Evolutionary conservation across 2,113 vertebrate species (phyloP).

Genomic region (Podarcis muralis): DNA sequence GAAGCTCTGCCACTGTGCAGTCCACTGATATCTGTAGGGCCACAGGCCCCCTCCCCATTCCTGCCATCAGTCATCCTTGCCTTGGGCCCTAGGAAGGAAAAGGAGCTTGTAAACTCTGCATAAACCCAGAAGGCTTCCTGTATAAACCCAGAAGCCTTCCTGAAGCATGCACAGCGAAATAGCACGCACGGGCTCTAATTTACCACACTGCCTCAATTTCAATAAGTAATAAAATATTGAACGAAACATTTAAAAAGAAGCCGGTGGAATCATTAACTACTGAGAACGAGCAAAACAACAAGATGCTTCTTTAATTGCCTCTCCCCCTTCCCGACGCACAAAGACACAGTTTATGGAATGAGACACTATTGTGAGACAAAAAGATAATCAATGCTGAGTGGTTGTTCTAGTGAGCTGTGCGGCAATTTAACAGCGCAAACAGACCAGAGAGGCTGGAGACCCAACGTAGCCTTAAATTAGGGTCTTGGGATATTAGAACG

Average conservation of each 20-base stretch:
- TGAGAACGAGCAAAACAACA: conserved; percentile 3
- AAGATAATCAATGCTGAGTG: conserved; percentile 2
- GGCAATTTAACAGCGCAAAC: background rate
- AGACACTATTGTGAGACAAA: background rate
- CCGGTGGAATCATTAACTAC: background rate
- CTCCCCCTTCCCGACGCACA: background rate
- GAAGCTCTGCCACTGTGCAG: background rate
- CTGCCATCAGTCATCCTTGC: background rate
- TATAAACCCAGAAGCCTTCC: background rate
- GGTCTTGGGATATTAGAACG: background rate
- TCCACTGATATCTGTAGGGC: background rate
- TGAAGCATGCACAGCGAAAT: background rate
- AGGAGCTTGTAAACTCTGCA: background rate
- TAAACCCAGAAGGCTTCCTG: background rate
- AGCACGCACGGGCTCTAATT: background rate
- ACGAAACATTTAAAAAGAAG: background rate
- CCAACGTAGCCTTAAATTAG: background rate
- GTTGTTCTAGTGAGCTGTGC: background rate
- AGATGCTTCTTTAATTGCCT: background rate
- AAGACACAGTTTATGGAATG: background rate
- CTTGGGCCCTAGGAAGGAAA: background rate
- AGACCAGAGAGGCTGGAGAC: background rate
- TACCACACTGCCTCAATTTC: background rate
- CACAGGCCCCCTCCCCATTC: background rate
- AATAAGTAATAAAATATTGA: conserved; percentile 3